Percentiles rank a stretch among this genome's conserved stretches.
These are phyloP conservation scores for Thoracochromis brauschi DNA, from an alignment of 2,113 vertebrate species.

Conservation along the genomic window DNA sequence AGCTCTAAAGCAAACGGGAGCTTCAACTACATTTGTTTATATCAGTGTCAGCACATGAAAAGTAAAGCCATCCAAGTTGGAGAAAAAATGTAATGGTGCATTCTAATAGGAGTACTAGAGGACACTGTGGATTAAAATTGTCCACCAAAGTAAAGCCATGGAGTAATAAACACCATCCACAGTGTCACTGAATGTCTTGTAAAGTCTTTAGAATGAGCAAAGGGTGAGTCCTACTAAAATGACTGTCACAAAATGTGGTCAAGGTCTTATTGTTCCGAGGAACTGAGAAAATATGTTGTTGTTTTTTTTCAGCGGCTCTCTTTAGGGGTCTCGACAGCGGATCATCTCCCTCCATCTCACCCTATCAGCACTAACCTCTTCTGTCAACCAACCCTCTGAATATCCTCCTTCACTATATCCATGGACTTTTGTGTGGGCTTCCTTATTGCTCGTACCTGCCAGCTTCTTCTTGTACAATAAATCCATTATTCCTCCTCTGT, in stretches of 20 bases:
- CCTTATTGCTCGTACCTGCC: not conserved
- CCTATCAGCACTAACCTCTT: not conserved
- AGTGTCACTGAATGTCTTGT: not conserved
- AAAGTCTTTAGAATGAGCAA: not conserved
- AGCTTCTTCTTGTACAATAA: not conserved
- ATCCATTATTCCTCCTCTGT: not conserved
- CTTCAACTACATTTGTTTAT: slow-evolving; percentile 22
- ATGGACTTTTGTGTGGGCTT: not conserved
- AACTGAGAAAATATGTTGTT: not conserved
- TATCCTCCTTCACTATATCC: not conserved
- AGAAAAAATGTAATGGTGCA: not conserved
- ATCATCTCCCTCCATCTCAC: not conserved
- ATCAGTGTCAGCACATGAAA: not conserved
- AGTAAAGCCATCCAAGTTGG: not conserved
- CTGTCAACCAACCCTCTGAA: not conserved
- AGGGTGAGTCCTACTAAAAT: not conserved
- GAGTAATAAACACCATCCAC: not conserved
- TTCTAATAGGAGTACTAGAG: not conserved
- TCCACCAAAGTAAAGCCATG: not conserved
- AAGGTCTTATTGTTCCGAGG: not conserved
- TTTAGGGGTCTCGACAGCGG: not conserved
- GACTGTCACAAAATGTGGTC: not conserved
- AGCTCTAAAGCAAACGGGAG: slow-evolving; percentile 14
- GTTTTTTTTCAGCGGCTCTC: not conserved
- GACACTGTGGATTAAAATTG: not conserved